phyloP scores from a whole-genome alignment of 2,113 vertebrate genomes.

The Cygnus atratus region DNA sequence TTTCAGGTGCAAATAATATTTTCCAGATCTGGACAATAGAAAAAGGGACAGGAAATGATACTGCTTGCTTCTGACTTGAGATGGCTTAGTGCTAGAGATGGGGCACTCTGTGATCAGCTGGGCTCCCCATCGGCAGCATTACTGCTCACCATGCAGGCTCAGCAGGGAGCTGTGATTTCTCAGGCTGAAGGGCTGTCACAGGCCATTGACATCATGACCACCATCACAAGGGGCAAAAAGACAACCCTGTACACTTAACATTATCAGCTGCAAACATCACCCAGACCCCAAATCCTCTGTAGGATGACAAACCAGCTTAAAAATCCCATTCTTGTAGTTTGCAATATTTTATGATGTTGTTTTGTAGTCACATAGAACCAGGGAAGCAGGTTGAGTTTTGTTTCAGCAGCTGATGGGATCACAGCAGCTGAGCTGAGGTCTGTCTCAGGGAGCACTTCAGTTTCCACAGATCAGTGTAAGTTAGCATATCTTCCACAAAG shows the following conservation, averaged over 20 bases:
- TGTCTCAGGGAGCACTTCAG: neutral
- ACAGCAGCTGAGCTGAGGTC: neutral
- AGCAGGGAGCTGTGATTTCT: neutral
- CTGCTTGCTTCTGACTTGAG: neutral
- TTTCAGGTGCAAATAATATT: neutral
- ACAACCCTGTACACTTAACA: neutral
- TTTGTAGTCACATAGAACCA: neutral
- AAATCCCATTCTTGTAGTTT: neutral
- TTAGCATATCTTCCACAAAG: neutral
- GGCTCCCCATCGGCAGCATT: fast-evolving
- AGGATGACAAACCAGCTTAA: neutral
- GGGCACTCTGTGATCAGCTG: neutral
- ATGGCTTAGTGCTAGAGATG: fast-evolving
- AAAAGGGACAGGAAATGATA: neutral
- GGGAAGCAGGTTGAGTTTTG: neutral
- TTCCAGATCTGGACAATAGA: neutral
- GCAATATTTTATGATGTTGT: neutral
- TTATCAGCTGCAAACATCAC: neutral
- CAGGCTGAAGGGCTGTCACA: neutral
- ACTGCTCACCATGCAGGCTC: fast-evolving
- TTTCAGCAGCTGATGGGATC: neutral
- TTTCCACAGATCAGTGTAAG: neutral
- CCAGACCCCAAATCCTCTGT: neutral
- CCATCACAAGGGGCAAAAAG: neutral
- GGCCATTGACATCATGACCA: neutral